These are phyloP conservation scores for Orthonychiurus folsomi DNA, from an alignment of 2,888 invertebrate species.

Conservation along the genomic window DNA sequence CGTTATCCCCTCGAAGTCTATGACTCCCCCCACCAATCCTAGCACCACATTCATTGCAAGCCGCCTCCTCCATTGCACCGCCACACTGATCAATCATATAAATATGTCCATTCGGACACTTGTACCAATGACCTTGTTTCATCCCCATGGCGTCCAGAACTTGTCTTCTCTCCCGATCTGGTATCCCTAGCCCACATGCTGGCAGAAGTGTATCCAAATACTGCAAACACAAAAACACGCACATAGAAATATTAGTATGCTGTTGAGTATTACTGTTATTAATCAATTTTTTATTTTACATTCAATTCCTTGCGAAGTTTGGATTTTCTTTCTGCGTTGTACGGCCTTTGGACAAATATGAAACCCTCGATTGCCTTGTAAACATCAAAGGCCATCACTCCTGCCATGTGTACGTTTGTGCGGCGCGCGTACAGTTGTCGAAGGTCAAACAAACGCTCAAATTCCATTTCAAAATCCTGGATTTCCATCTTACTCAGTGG, in stretches of 20 bases:
- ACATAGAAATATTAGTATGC: constrained; percentile 5
- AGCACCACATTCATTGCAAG: constrained; percentile 45
- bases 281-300: too few relatives aligned
- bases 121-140: constrained; percentile 51
- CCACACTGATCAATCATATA: constrained; percentile 61
- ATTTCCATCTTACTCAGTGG: constrained; percentile 28
- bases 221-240: too few relatives aligned
- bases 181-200: neutral
- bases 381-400: too few relatives aligned
- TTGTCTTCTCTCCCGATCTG: neutral
- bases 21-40: constrained; percentile 45
- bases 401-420: too few relatives aligned
- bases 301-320: constrained; percentile 6
- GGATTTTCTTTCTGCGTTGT: too few relatives aligned
- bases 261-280: too few relatives aligned
- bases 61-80: constrained; percentile 49
- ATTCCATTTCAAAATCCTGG: constrained; percentile 24
- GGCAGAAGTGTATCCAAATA: too few relatives aligned
- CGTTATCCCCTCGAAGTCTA: neutral
- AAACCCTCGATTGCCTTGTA: too few relatives aligned
- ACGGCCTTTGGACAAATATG: too few relatives aligned
- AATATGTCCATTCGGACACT: constrained; percentile 60
- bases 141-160: constrained; percentile 12
- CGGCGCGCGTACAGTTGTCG: constrained; percentile 12
- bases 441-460: constrained; percentile 19